Conservation (phyloP, 2,113 vertebrate genomes). For the Rissa tridactyla region DNA sequence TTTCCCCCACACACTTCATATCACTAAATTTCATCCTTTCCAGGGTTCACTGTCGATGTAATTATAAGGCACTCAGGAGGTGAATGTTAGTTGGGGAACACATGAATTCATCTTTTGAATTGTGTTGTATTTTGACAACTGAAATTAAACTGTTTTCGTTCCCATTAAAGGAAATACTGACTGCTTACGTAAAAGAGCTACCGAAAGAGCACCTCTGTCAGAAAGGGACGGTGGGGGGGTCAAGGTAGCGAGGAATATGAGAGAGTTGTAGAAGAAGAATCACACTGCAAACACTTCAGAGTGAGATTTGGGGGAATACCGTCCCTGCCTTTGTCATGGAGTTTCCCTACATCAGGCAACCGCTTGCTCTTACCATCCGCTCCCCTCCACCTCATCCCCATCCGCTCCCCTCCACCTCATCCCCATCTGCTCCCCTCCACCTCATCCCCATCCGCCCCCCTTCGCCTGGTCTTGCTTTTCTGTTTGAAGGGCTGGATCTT, state of each 20-base stretch:
- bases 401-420: neutral
- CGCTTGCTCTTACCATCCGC: neutral
- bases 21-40: conserved; percentile 23
- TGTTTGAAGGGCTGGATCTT: neutral
- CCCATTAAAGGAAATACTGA: conserved; percentile 6
- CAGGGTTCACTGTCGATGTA: neutral
- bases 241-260: neutral
- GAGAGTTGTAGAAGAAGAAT: neutral
- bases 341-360: neutral
- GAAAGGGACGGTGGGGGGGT: neutral
- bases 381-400: neutral
- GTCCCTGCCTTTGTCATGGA: neutral
- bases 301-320: neutral
- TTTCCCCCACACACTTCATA: neutral
- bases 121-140: conserved; percentile 38
- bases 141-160: conserved; percentile 42
- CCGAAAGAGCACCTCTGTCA: neutral
- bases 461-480: neutral
- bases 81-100: conserved; percentile 33
- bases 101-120: conserved; percentile 37
- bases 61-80: conserved; percentile 54
- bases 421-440: neutral
- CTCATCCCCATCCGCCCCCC: neutral
- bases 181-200: neutral
- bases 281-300: neutral